Evolutionary conservation across 2,113 vertebrate genomes (phyloP).

Genomic region (Myrmecophaga tridactyla): DNA sequence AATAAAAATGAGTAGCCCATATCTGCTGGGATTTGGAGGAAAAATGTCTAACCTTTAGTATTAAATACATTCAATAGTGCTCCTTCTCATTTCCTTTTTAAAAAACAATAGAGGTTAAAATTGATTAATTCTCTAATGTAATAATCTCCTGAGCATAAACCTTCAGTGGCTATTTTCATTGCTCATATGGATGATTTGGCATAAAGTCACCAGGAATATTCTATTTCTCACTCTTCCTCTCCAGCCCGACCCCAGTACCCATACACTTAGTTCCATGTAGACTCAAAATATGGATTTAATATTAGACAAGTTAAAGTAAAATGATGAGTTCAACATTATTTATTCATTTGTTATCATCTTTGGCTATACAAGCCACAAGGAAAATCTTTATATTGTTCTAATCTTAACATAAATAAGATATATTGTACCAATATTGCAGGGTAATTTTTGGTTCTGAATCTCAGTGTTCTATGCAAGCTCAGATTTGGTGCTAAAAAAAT

Average conservation of each 20-base stretch:
- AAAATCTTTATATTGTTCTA: neutral
- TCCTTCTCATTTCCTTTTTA: neutral
- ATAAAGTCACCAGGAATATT: neutral
- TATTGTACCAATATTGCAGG: neutral
- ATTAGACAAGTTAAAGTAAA: neutral
- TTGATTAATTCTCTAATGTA: neutral
- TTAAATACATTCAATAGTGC: neutral
- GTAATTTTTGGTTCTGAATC: neutral
- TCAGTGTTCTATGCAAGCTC: neutral
- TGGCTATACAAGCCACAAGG: neutral
- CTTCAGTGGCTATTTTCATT: neutral
- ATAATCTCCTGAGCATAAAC: neutral
- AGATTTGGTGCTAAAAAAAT: neutral
- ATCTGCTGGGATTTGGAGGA: neutral
- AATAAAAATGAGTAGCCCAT: neutral
- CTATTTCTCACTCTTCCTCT: neutral
- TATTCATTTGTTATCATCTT: neutral
- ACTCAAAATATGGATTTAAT: neutral
- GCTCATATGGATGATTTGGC: neutral
- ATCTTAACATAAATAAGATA: neutral
- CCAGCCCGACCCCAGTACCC: too few species aligned
- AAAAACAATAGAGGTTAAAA: neutral
- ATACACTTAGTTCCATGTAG: neutral
- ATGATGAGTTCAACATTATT: neutral
- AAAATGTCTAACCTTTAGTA: neutral